Base-by-base conservation (phyloP, 2,113 vertebrate genomes). In the Madoqua kirkii region DNA sequence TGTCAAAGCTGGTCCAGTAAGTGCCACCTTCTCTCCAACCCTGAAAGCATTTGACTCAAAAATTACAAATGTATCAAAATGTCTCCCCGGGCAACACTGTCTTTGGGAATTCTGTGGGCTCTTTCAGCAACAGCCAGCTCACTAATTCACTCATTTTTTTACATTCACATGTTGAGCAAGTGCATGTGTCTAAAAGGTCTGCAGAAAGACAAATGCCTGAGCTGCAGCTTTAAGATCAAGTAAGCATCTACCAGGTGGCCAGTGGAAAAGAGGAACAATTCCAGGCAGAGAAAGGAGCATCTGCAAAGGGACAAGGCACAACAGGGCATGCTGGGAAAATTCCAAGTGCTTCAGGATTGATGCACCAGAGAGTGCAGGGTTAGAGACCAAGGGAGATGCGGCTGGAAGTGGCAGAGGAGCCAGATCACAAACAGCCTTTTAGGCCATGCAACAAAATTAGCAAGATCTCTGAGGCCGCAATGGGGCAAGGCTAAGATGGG, bases 331-430 rank as follows among this genome's bases (percentile, higher is more conserved):
- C 31, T 97, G 91, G 93, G 96, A 45, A 95, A 95, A 89, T 36
- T 96, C 96, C 67, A 97, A 93, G 52, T 89, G 79, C 48, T 57
- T 87, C 87, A 86, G 55, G 78, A 93, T 54, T 95, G 91, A 97
- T 84, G 71, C 67, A 40, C 31, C 82, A 40, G 43, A 17, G 3
- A 91, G 45, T 79, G 67, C 50, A 92, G n/a, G 62, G 91, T 54
- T 93, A 88, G 64, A 93, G 82, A 97, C 85, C 9, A 2, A 91
- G 67, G 82, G 91, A 95, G 36, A 59, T 60, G 57, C 43, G 67
- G n/a, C 86, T 93, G 71, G 29, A 91, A 97, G 55, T 60, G 55
- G 93, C 55, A 93, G 84, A 85, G 74, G 62, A 95, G 45, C 33
- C 83, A 86, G 91, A 94, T n/a, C 57, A 4, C 71, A 15, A 93